Base-by-base conservation (phyloP, 2,113 vertebrate species). In the Oplegnathus fasciatus region DNA sequence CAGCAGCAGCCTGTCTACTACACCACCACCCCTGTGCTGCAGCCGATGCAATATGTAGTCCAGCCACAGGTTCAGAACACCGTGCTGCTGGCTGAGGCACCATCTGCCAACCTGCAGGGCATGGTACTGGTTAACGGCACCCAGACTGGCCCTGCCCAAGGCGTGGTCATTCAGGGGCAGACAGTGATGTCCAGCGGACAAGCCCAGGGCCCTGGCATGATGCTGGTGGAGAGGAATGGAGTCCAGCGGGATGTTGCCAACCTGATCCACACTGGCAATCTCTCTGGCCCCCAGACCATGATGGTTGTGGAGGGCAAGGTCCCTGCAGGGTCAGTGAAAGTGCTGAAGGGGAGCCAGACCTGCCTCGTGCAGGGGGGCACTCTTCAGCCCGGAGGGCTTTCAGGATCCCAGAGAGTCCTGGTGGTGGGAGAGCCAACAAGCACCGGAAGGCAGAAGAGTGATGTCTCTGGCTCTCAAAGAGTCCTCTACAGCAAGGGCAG, bases 1-100 rank as follows among this genome's bases (percentile, higher is more conserved):
- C 94, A 94, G 46, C 94, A 93, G 77, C 94, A 95, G 76, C 95
- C 94, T 26, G 22, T 95, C 46, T 95, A 93, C 77, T 93, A 91
- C 70, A 84, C 87, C 74, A 84, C 93, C 2, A 46, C 85, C 11
- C 93, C 93, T 6, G 2, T 92, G 14, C 1, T 94, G 55, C 94
- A 94, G 75, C 89, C 92, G 1, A 73, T 91, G 80, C 94, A 90
- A 9, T 95, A 94, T 26, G 24, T 94, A 37, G 70, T 94, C 77
- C 92, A 94, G 74, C 92, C 90, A 57, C 90, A 91, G 34, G 78
- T 92, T 67, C 79, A 92, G 64, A 93, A 93, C 80, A 88, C 89
- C 15, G 20, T 93, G 77, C 54, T 95, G 10, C 57, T 94, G 22
- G 46, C 94, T 24, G 83, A 91, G 24, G 80, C 88, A 32, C 90